phyloP scores from a whole-genome alignment of 1,140 invertebrate genomes.

The Drosophila busckii region DNA sequence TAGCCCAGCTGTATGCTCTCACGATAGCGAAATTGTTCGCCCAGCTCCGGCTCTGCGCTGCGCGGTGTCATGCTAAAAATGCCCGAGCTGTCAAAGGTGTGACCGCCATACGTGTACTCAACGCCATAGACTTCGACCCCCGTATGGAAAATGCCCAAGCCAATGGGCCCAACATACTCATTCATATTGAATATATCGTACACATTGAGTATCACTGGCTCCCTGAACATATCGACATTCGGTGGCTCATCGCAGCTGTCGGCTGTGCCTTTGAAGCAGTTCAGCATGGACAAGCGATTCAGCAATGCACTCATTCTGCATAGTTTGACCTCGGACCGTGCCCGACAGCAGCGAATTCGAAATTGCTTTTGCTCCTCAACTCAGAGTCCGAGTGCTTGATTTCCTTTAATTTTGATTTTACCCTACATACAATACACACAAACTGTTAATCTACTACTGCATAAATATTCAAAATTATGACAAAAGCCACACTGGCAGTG shows the following conservation, averaged over 20 bases:
- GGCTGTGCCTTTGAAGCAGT: constrained; percentile 7
- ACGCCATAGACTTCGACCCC: constrained; percentile 96
- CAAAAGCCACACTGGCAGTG: neutral
- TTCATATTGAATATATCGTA: constrained; percentile 80
- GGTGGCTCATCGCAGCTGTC: constrained; percentile 19
- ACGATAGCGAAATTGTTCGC: constrained; percentile 97
- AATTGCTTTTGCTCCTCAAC: neutral
- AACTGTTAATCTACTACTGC: constrained; percentile 24
- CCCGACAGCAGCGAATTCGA: neutral
- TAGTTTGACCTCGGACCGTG: no score
- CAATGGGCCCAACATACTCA: constrained; percentile 94
- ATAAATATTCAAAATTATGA: neutral
- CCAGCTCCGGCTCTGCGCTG: constrained; percentile 92
- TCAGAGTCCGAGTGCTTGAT: constrained; percentile 18
- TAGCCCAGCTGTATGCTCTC: constrained; percentile 95
- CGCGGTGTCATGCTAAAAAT: constrained; percentile 96
- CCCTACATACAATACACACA: constrained; percentile 13
- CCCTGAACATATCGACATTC: constrained; percentile 1
- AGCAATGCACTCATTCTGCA: constrained; percentile 12
- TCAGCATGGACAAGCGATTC: constrained; percentile 14
- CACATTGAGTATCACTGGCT: constrained; percentile 51
- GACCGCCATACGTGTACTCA: constrained; percentile 98
- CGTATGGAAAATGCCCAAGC: constrained; percentile 97
- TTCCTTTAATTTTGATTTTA: constrained; percentile 5
- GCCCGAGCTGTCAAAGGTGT: constrained; percentile 90